Percentiles rank a stretch among this genome's conserved stretches.
Conservation (phyloP, 2,113 vertebrate genomes). For the Casuarius casuarius region DNA sequence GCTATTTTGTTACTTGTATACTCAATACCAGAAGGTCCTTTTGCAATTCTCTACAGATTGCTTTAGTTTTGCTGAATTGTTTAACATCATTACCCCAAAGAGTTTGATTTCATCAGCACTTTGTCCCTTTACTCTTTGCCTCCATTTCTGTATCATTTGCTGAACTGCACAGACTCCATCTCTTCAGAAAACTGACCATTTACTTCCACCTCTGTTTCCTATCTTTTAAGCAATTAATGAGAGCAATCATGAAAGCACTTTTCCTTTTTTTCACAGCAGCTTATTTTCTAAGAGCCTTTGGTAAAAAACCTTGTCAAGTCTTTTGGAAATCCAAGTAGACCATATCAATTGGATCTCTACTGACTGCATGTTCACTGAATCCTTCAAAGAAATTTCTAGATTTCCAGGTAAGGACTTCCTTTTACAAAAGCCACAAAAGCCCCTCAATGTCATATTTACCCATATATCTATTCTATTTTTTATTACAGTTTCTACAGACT, state of each 20-base stretch:
- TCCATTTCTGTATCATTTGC: neutral
- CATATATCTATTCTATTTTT: neutral
- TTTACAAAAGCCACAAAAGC: neutral
- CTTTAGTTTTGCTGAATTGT: neutral
- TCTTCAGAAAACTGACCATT: neutral
- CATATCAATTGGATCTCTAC: rapidly evolving
- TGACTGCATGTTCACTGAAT: neutral
- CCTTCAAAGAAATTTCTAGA: neutral
- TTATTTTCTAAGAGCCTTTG: neutral
- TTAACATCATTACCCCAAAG: neutral
- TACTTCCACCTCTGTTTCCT: neutral
- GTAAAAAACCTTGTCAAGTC: neutral
- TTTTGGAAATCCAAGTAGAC: neutral
- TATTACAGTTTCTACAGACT: neutral
- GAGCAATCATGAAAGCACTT: neutral
- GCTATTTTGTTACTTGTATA: neutral
- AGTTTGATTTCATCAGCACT: neutral
- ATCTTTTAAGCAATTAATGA: neutral
- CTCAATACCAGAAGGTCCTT: neutral
- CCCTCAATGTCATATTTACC: neutral
- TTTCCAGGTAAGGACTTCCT: neutral
- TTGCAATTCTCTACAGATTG: neutral
- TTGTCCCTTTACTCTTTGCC: neutral
- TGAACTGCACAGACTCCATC: neutral
- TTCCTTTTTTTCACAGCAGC: neutral